Base-by-base conservation (phyloP, 2,113 vertebrate genomes). In the Amazona guildingii region DNA sequence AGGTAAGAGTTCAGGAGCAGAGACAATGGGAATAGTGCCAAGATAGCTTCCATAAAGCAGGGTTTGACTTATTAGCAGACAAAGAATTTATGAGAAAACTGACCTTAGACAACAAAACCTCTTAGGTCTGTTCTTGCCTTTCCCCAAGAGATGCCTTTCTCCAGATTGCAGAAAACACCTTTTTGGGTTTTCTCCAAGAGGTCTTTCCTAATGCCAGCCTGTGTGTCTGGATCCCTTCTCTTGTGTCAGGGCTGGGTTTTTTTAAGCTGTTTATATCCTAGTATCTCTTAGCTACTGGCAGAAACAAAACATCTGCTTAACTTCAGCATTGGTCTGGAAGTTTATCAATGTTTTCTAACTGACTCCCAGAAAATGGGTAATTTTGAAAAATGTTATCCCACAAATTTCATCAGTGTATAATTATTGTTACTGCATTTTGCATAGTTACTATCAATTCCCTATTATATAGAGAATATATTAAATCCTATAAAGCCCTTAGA, bases 1-100 rank as follows among this genome's bases (percentile, higher is more conserved):
- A 99, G 99, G 99, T 99, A 99, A 99, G 99, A 97, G 90, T 97
- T 96, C 95, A 95, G 67, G 41, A 88, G 82, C 89, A 91, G 63
- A 91, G 96, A 95, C 87, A 90, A 72, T 79, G 81, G 37, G 41
- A 94, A 85, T 48, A 92, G 14, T 78, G 27, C 52, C 31, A 24
- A 68, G 80, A 72, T 62, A 85, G 82, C 19, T 92, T 79, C 70
- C 57, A 62, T 75, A 87, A 82, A 83, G 17, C n/a, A 82, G 51
- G 9, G 13, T 35, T 80, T 91, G 68, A 93, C 74, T 88, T 91
- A 91, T 80, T 79, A 92, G n/a, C 73, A 95, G 86, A 25, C 27
- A 75, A 75, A 78, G 77, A 84, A 79, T 95, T 92, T 94, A 92
- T 92, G 78, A 77, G 82, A 77, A 92, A 84, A 74, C 16, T 74